Evolutionary conservation across 1,140 invertebrate species (phyloP), one percentile per base, ranked within the genome.

Genomic region (Drosophila grimshawi): DNA sequence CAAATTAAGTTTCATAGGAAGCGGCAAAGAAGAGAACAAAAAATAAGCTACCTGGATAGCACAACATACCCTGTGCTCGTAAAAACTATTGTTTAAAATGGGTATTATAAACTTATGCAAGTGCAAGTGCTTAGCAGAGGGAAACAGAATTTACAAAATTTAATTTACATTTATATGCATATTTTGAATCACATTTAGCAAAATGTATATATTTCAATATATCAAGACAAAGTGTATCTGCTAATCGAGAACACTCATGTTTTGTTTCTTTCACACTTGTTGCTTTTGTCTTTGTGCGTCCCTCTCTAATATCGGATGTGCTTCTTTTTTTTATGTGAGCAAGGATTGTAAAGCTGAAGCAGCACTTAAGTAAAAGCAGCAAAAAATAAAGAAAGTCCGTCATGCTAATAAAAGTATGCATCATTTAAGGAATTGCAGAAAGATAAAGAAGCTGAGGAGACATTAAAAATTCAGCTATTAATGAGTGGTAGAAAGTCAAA

Each of bases 1-100:
- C 73, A 88, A 90, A 89, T 85, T 89, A 89, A 86, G 81, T 86
- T 89, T 89, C 86, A 76, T 80, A 89, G 86, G 86, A 88, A 88
- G 73, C 46, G 48, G 30, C 41, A 37, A 30, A 29, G 60, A 65
- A 71, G 32, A 56, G 66, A 55, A 52, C 73, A 32, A 68, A 52
- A 45, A 76, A 52, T 46, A 49, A 49, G 51, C 57, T 69, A 74
- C 71, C 65, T 74, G 71, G 51, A 45, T 37, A 74, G 39, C 39
- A n/a, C n/a, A 10, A n/a, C n/a, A 41, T 43, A 43, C 39, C 39
- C 39, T 43, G 10, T 43, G 10, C n/a, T 4, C n/a, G 4, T 43
- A 43, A 10, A 41, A 41, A n/a, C 37, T 8, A 39, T n/a, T 43
- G 10, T 4, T 19, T 19, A n/a, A n/a, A 43, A 43, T 43, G 10